Evolutionary conservation across 1,140 invertebrate genomes (phyloP), one percentile per base, ranked within the genome.

Genomic region (Calycopis cecrops): DNA sequence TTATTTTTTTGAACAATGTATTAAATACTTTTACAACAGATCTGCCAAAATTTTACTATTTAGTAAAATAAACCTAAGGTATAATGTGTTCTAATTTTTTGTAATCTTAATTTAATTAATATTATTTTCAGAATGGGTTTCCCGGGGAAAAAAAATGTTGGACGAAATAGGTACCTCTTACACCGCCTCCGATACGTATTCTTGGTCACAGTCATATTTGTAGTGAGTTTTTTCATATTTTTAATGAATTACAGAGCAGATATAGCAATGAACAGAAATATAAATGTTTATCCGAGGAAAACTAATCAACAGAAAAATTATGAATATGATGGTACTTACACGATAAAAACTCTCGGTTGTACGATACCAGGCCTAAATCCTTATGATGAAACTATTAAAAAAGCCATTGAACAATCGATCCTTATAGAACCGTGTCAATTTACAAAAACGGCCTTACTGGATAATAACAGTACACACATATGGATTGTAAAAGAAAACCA

Each of bases 301-400:
- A 56, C 50, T 12, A 60, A 69, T 14, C 61, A 52, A 37, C 70
- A 67, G 28, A 58, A 67, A 12, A 21, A 52, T 18, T 35, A 54
- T 17, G 61, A 66, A 9, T 49, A 58, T 51, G 86, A 60, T 38
- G 63, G 71, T 40, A 67, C 58, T 12, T 90, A 87, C 44, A 90
- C 90, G 11, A 91, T 96, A n/a, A 90, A 92, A 62, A 95, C 92
- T 1, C 81, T 89, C 8, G 93, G 94, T 16, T 97, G 96, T 74
- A 91, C 91, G 4, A 95, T 97, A 63, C 94, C 95, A 0, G 90
- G 91, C 9, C 88, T 97, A 51, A 91, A 93, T 62, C 91, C 94
- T 0, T 91, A 91, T 48, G 93, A 96, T 63, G 67, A 79, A 52
- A 89, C 78, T 34, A 80, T 79, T n/a, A 85, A 83, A 59, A 73